phyloP scores from a whole-genome alignment of 2,797 vertebrate species.

The Callimico goeldii region DNA sequence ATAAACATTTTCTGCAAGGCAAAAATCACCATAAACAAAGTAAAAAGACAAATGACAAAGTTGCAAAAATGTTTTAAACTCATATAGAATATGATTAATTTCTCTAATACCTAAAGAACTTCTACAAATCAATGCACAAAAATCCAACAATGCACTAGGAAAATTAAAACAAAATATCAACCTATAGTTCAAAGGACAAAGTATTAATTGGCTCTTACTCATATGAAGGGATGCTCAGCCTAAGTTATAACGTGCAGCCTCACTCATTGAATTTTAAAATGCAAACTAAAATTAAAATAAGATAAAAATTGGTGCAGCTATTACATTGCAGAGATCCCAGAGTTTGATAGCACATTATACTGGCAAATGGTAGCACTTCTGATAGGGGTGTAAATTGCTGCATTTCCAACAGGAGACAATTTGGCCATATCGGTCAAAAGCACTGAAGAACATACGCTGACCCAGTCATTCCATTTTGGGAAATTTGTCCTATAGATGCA shows the following conservation, averaged over 20 bases:
- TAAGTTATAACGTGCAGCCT: background rate
- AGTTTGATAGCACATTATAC: background rate
- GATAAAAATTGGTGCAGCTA: background rate
- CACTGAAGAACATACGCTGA: background rate
- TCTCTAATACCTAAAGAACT: background rate
- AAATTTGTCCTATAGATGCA: background rate
- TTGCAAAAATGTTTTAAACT: constrained; percentile 28
- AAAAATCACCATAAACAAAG: background rate
- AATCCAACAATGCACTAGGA: background rate
- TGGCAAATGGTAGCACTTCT: background rate
- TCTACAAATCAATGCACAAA: background rate
- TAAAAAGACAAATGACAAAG: background rate
- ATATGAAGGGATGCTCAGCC: background rate
- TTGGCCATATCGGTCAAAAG: background rate
- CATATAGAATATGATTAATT: background rate
- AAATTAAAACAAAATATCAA: background rate
- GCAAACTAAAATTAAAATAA: background rate
- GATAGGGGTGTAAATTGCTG: background rate
- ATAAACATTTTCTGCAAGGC: background rate
- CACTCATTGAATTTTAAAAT: background rate
- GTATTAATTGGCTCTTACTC: background rate
- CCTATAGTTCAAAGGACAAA: background rate
- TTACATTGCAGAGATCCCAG: background rate
- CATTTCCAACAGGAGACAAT: background rate
- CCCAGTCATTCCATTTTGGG: background rate